These are phyloP conservation scores for Felis chaus DNA, from an alignment of 2,113 vertebrate genomes.

Conservation along the genomic window DNA sequence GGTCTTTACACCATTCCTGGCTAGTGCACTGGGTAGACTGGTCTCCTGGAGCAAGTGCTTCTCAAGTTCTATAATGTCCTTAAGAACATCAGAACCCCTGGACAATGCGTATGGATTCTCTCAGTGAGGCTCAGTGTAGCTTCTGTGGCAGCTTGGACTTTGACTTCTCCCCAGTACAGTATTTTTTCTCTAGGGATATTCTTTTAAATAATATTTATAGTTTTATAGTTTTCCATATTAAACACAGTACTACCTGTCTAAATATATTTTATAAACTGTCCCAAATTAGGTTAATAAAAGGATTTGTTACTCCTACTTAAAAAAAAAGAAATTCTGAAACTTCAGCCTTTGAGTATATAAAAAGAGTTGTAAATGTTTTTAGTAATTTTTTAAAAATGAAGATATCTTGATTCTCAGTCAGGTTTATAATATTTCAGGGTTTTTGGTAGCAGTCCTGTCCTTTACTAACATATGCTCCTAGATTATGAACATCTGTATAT, in stretches of 20 bases:
- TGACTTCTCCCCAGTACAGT: background rate
- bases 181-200: background rate
- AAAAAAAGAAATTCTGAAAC: background rate
- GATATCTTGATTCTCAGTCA: background rate
- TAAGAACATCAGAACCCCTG: background rate
- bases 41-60: background rate
- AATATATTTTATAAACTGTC: slow-evolving; percentile 16
- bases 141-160: background rate
- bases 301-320: background rate
- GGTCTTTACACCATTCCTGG: background rate
- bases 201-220: background rate
- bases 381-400: background rate
- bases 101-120: background rate
- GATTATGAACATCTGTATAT: background rate
- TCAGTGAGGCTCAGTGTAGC: background rate
- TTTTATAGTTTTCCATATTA: slow-evolving; percentile 37
- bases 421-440: background rate
- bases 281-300: background rate
- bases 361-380: slow-evolving; percentile 4
- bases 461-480: background rate
- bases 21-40: background rate
- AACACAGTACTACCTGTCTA: background rate
- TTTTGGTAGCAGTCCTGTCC: background rate
- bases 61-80: background rate
- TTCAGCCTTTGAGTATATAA: background rate